Conservation (phyloP, 1,140 invertebrate genomes). For the Ceratoteleas bidentatus region DNA sequence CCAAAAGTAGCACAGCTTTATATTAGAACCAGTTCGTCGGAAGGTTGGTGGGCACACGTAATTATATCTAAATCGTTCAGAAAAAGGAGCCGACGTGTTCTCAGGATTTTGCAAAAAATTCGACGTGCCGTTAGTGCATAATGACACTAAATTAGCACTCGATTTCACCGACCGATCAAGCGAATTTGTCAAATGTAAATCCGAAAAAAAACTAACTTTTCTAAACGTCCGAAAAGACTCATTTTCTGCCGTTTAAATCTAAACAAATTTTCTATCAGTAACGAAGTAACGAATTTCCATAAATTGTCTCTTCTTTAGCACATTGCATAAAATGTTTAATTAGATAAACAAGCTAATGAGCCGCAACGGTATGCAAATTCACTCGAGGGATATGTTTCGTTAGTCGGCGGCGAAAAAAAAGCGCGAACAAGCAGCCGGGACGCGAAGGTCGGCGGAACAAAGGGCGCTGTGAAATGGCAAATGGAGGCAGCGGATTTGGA, state of each 20-base stretch:
- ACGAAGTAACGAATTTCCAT: too few species aligned
- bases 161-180: constrained; percentile 42
- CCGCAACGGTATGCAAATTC: constrained; percentile 76
- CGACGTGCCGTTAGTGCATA: constrained; percentile 72
- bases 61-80: constrained; percentile 73
- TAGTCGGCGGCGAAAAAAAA: constrained; percentile 12
- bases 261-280: too few species aligned
- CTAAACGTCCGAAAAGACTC: too few species aligned
- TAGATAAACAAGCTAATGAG: too few species aligned
- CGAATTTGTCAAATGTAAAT: constrained; percentile 34
- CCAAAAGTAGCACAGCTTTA: constrained; percentile 59
- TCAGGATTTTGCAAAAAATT: constrained; percentile 62
- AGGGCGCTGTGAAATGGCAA: constrained; percentile 55
- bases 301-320: too few species aligned
- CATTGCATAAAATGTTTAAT: too few species aligned
- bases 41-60: constrained; percentile 68
- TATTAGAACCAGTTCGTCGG: constrained; percentile 63
- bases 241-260: too few species aligned
- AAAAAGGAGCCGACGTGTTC: constrained; percentile 68
- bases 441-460: constrained; percentile 47
- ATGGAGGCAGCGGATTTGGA: constrained; percentile 74
- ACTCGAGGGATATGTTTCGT: constrained; percentile 29
- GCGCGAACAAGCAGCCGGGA: constrained; percentile 33
- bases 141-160: constrained; percentile 78
- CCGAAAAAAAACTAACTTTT: too few species aligned